phyloP scores from a whole-genome alignment of 2,888 invertebrate genomes.

The Drosophila limbata region DNA sequence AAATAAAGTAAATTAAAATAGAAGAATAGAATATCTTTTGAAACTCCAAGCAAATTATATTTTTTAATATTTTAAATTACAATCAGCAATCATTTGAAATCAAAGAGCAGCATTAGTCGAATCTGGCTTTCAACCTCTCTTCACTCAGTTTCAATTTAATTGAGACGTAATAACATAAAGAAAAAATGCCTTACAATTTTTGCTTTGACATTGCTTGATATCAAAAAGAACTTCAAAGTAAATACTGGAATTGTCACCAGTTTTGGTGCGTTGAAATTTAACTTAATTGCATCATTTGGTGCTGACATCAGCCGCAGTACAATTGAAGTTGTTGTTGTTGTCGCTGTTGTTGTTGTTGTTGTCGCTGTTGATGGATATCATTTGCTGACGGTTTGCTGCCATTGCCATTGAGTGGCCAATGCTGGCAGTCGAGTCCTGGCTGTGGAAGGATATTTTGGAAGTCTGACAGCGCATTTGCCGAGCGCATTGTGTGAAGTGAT shows the following conservation, averaged over 20 bases:
- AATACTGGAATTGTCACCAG: conserved; percentile 57
- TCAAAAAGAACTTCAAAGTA: conserved; percentile 64
- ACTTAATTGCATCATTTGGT: conserved; percentile 68
- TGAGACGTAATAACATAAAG: conserved; percentile 2
- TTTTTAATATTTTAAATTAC: no score
- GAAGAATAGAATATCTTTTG: no score
- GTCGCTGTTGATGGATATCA: conserved; percentile 7
- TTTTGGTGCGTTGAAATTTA: conserved; percentile 48
- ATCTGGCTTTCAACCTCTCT: not conserved
- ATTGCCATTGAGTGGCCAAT: conserved; percentile 38
- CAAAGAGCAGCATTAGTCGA: conserved; percentile 11
- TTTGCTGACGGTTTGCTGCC: conserved; percentile 10
- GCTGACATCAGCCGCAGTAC: conserved; percentile 33
- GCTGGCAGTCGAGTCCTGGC: conserved; percentile 14
- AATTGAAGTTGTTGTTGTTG: conserved; percentile 16
- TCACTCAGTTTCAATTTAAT: conserved; percentile 13
- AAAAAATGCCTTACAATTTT: conserved; percentile 11
- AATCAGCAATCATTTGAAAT: conserved; percentile 33
- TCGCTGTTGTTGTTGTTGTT: not conserved
- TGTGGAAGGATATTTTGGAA: conserved; percentile 36
- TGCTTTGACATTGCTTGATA: conserved; percentile 12
- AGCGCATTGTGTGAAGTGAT: conserved; percentile 66
- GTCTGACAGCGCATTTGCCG: conserved; percentile 54
- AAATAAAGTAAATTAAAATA: no score
- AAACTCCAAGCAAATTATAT: no score